Conservation (phyloP, 2,113 vertebrate genomes). For the Triplophysa dalaica region DNA sequence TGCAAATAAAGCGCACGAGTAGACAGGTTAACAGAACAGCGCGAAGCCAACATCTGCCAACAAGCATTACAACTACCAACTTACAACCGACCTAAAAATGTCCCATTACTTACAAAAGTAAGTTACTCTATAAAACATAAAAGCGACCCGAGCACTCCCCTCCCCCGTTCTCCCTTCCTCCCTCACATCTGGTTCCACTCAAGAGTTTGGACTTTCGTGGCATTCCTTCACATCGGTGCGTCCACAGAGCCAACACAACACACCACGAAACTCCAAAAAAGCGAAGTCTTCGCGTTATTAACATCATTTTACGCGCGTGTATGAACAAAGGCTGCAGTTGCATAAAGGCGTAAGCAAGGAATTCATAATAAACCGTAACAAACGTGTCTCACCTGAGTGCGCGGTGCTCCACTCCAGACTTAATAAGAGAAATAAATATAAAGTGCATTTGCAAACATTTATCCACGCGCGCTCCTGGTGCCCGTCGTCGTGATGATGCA, state of each 20-base stretch:
- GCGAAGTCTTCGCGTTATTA: background rate
- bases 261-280: conserved; percentile 18
- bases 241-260: conserved; percentile 17
- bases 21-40: conserved; percentile 14
- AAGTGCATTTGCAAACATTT: conserved; percentile 74
- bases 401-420: conserved; percentile 69
- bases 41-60: conserved; percentile 4
- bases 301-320: background rate
- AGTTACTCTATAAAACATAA: conserved; percentile 5
- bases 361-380: background rate
- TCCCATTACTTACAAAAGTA: background rate
- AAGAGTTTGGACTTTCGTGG: conserved; percentile 75
- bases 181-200: conserved; percentile 89
- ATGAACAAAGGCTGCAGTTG: background rate
- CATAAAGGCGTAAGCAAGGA: background rate
- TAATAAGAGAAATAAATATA: conserved; percentile 75
- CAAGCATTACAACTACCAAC: background rate
- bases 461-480: conserved; percentile 64
- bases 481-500: conserved; percentile 65
- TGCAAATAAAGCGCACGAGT: conserved; percentile 1
- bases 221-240: conserved; percentile 63
- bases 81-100: background rate
- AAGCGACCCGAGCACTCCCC: conserved; percentile 35
- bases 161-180: conserved; percentile 57
- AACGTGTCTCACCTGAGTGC: conserved; percentile 65